Base-by-base conservation (phyloP, 2,888 invertebrate species). In the Zaprionus obscuricornis region DNA sequence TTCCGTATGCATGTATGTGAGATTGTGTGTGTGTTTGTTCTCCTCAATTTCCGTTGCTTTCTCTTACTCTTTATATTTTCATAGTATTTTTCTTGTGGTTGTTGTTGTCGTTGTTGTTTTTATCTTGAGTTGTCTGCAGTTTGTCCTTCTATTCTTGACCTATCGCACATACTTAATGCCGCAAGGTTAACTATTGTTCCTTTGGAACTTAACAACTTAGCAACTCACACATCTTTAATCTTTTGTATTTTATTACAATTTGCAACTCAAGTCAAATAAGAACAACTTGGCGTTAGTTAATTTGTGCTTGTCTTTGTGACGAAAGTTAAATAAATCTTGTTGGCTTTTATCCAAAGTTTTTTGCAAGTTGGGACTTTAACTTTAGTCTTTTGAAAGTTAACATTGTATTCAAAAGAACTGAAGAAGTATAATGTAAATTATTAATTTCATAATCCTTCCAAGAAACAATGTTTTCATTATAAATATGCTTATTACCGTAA, bases 301-400 rank as follows among this genome's bases (percentile, higher is more conserved):
- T 55, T 37, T 18, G 55, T 33, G 54, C 24, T 20, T n/a, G 20
- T 24, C 13, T 45, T 42, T 24, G 27, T 50, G 29, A 17, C 7
- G 37, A 31, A 71, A 69, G 66, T 71, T 71, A 56, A 47, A 71
- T 50, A 71, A 68, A 70, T 46, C 45, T 31, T 42, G 40, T 42
- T 50, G 60, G 66, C 72, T 60, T 66, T 54, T 29, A n/a, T n/a
- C n/a, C n/a, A 6, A 37, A 42, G 29, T 8, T n/a, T 3, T 31
- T 3, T n/a, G n/a, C n/a, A n/a, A n/a, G n/a, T n/a, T 8, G 8
- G 11, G 36, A 13, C n/a, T 16, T n/a, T n/a, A n/a, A n/a, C n/a
- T n/a, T n/a, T n/a, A n/a, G n/a, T n/a, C n/a, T n/a, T n/a, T n/a
- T n/a, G n/a, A n/a, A n/a, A n/a, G n/a, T n/a, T n/a, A n/a, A n/a